These are phyloP conservation scores for Fopius arisanus DNA, from an alignment of 1,140 invertebrate genomes.

Conservation along the genomic window DNA sequence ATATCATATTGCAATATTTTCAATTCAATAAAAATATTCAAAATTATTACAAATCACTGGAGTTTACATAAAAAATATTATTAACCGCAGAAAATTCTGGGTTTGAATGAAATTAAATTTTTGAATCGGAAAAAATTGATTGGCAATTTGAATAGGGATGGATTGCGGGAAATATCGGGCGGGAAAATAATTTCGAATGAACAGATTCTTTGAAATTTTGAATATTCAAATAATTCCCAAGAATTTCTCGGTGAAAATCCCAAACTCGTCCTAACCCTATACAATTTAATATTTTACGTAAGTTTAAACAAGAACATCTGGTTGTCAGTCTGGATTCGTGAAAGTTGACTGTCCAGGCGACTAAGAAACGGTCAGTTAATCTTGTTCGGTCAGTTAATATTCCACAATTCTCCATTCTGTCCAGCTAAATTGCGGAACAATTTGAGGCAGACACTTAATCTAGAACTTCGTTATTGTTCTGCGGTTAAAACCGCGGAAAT, in stretches of 20 bases:
- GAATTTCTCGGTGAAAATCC: not conserved
- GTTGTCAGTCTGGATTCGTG: slow-evolving; percentile 49
- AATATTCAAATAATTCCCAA: slow-evolving; percentile 6
- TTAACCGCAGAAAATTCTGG: too few species aligned
- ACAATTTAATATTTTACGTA: slow-evolving; percentile 50
- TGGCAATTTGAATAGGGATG: too few species aligned
- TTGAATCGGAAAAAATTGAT: too few species aligned
- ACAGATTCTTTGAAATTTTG: too few species aligned
- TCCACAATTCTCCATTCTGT: slow-evolving; percentile 46
- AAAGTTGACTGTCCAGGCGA: slow-evolving; percentile 49
- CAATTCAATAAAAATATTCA: too few species aligned
- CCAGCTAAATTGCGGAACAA: slow-evolving; percentile 12
- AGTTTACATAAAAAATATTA: too few species aligned
- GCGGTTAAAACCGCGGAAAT: not conserved
- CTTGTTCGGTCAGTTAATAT: slow-evolving; percentile 50
- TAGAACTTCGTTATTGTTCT: not conserved
- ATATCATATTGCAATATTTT: too few species aligned
- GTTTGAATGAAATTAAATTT: too few species aligned
- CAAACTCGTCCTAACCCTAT: not conserved
- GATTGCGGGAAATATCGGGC: too few species aligned
- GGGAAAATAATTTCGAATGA: too few species aligned
- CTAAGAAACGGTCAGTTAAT: slow-evolving; percentile 58
- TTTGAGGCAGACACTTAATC: not conserved
- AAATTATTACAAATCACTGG: too few species aligned
- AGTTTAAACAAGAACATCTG: slow-evolving; percentile 52